These are phyloP conservation scores for Clarias macrocephalus DNA, from an alignment of 2,113 vertebrate species.

Conservation along the genomic window DNA sequence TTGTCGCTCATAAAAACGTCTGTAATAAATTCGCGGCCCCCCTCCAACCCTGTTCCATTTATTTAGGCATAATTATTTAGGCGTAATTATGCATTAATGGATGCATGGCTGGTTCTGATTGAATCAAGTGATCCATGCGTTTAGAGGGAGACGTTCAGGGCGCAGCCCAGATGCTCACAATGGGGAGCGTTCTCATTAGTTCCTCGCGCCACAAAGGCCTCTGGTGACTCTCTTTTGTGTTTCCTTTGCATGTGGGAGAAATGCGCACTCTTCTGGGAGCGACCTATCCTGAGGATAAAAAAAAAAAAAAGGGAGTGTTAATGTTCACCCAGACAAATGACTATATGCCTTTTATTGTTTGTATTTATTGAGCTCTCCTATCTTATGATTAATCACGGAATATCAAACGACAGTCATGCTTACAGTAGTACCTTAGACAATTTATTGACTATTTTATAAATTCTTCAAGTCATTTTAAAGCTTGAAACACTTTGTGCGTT, in stretches of 20 bases:
- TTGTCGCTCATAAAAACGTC: conserved; percentile 76
- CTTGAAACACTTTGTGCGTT: neutral
- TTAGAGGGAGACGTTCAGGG: conserved; percentile 61
- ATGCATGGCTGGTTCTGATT: conserved; percentile 73
- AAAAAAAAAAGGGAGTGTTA: conserved; percentile 30
- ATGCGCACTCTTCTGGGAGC: conserved; percentile 41
- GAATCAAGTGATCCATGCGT: conserved; percentile 71
- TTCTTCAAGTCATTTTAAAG: neutral
- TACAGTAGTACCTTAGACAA: conserved; percentile 19
- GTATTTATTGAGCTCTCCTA: conserved; percentile 19
- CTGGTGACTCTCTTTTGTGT: conserved; percentile 57
- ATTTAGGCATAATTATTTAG: conserved; percentile 71
- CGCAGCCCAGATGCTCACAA: conserved; percentile 69
- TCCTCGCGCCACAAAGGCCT: conserved; percentile 58
- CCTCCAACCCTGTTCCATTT: conserved; percentile 57
- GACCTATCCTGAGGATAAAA: conserved; percentile 38
- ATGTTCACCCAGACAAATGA: conserved; percentile 49
- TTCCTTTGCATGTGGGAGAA: conserved; percentile 50
- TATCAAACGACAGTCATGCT: conserved; percentile 19
- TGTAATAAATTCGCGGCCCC: conserved; percentile 69
- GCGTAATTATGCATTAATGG: conserved; percentile 76
- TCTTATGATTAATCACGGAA: conserved; percentile 23
- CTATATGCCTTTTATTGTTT: conserved; percentile 35
- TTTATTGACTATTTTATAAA: neutral
- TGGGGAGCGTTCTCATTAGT: conserved; percentile 76